Evolutionary conservation across 2,113 vertebrate genomes (phyloP), one percentile per base, ranked within the genome.

Genomic region (Neogobius melanostomus): DNA sequence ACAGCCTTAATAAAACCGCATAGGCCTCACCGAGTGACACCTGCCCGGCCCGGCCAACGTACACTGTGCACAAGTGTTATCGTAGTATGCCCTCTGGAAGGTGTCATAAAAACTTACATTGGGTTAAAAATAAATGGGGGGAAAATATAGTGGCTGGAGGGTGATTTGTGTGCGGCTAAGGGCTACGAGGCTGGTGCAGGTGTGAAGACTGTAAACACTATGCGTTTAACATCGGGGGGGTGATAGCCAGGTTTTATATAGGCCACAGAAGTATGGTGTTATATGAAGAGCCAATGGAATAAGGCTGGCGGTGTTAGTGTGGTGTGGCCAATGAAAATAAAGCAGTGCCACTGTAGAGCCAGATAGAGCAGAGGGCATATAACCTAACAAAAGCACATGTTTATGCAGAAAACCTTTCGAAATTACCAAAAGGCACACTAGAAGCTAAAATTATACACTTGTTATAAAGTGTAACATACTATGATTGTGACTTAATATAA

Each of bases 11-110:
- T 82, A 86, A 83, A 89, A 84, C 68, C 83, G 75, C 69, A 74
- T 72, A 65, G 62, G 71, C 67, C 77, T 47, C 53, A 68, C 79
- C 82, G 83, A 89, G 75, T 85, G 84, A 83, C 84, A 87, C 83
- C 83, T 89, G 85, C 80, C 61, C 15, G 11, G 82, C 73, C 69
- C 62, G 81, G 85, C 85, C 84, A 85, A 81, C 57, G 64, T 82
- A 87, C 79, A 87, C 80, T 72, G 56, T 28, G 77, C 68, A 67
- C 85, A 80, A 83, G 79, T 84, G 79, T 87, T 87, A 87, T 82
- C 87, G 73, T 81, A 81, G 82, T 77, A 71, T 56, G 65, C 71
- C 68, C 50, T 52, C 17, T 77, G 69, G 79, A 70, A 70, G 68
- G 78, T 69, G 76, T 83, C 76, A 68, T 77, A 78, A 87, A 82